These are phyloP conservation scores for Ailurus styani DNA, from an alignment of 2,113 vertebrate species.

Conservation along the genomic window DNA sequence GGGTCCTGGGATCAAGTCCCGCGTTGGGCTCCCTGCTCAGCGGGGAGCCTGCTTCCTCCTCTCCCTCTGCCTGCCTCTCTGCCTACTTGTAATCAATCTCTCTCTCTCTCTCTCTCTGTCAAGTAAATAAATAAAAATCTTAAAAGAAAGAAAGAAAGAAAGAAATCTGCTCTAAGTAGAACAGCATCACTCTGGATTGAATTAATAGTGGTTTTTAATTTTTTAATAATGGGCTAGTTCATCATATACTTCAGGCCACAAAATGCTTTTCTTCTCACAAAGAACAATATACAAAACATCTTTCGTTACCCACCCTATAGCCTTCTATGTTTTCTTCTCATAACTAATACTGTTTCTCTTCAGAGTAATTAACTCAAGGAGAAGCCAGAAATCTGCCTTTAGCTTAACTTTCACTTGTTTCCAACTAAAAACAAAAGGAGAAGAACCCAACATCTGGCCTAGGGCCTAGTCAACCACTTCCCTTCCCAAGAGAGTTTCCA, in stretches of 20 bases:
- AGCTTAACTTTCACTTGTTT: background rate
- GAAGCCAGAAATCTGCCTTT: slow-evolving; percentile 25
- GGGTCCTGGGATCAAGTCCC: no score
- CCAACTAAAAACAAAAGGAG: slow-evolving; percentile 26
- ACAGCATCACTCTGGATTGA: background rate
- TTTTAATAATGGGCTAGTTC: background rate
- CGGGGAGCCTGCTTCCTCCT: no score
- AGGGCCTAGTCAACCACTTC: background rate
- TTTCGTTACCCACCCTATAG: background rate
- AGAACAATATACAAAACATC: background rate
- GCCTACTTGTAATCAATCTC: no score
- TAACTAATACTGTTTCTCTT: slow-evolving; percentile 25
- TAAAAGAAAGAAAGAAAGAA: no score
- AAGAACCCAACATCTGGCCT: background rate
- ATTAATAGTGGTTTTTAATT: background rate
- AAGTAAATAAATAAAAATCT: no score
- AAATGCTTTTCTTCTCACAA: background rate
- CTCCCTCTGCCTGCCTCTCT: no score
- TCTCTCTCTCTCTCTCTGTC: no score
- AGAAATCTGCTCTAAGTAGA: background rate
- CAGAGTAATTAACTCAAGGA: slow-evolving; percentile 29
- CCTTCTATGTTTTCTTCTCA: background rate
- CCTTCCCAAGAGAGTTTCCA: background rate
- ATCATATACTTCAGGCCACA: background rate
- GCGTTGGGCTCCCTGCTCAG: no score